Evolutionary conservation across 2,113 vertebrate species (phyloP).

Genomic region (Mus musculus): DNA sequence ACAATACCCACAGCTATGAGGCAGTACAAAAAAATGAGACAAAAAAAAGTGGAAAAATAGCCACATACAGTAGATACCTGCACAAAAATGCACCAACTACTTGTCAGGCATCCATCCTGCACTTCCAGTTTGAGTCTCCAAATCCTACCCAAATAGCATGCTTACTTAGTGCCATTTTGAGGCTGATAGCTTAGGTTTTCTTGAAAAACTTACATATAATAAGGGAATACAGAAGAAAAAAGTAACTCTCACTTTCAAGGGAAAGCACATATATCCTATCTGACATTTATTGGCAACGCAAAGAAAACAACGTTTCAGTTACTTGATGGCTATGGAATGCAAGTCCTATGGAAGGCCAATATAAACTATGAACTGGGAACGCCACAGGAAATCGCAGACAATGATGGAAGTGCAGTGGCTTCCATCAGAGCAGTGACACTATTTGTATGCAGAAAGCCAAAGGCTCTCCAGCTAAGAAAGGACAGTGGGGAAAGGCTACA

Average conservation of each 20-base stretch:
- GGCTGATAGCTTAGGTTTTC: not conserved
- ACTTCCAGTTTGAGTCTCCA: not conserved
- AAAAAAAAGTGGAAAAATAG: not conserved
- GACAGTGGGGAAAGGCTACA: not conserved
- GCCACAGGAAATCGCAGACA: constrained; percentile 16
- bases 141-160: constrained; percentile 14
- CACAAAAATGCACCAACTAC: not conserved
- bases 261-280: constrained; percentile 55
- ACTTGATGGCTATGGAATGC: constrained; percentile 71
- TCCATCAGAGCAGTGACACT: not conserved
- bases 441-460: constrained; percentile 27
- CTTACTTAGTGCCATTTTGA: constrained; percentile 8
- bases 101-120: not conserved
- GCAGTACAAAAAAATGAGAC: constrained; percentile 29
- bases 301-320: constrained; percentile 32
- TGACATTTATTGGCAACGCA: constrained; percentile 41
- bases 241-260: constrained; percentile 7
- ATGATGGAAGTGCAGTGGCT: not conserved
- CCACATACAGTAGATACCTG: not conserved
- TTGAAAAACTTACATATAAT: constrained; percentile 37
- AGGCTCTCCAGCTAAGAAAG: constrained; percentile 12
- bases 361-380: constrained; percentile 57
- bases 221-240: not conserved
- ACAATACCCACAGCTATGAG: not conserved
- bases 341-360: constrained; percentile 38